These are phyloP conservation scores for Drosophila tsacasi DNA, from an alignment of 1,140 invertebrate genomes.

Conservation along the genomic window DNA sequence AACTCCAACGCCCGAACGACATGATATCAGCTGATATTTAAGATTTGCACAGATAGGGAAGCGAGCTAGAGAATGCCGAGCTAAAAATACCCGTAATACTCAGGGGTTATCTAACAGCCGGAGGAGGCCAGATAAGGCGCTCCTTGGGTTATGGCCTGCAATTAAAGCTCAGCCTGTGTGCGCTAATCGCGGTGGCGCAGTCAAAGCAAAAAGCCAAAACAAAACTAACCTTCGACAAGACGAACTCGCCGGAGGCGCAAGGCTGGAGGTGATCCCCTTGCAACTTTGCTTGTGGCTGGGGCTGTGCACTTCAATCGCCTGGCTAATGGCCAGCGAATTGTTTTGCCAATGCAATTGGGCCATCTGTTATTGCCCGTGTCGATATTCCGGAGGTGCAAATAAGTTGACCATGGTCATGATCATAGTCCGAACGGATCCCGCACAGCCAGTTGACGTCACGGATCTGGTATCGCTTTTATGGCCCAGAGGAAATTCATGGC, in stretches of 20 bases:
- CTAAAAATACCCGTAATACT: slow-evolving; percentile 11
- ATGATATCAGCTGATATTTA: slow-evolving; percentile 43
- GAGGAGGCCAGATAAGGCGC: slow-evolving; percentile 34
- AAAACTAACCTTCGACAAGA: slow-evolving; percentile 73
- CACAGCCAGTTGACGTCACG: slow-evolving; percentile 26
- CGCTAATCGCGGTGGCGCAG: slow-evolving; percentile 18
- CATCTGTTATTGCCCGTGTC: slow-evolving; percentile 15
- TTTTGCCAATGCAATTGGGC: slow-evolving; percentile 20
- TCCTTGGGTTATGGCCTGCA: slow-evolving; percentile 25
- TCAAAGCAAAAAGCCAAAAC: slow-evolving; percentile 33
- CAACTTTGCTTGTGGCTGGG: neutral
- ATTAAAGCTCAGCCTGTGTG: slow-evolving; percentile 29
- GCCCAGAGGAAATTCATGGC: slow-evolving; percentile 17
- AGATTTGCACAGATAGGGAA: slow-evolving; percentile 33
- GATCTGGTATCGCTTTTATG: slow-evolving; percentile 2
- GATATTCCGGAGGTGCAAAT: slow-evolving; percentile 39
- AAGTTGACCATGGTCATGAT: slow-evolving; percentile 65
- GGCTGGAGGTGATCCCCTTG: slow-evolving; percentile 24
- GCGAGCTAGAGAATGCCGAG: slow-evolving; percentile 16
- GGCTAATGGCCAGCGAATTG: slow-evolving; percentile 59
- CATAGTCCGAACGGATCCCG: slow-evolving; percentile 29
- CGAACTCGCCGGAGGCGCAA: slow-evolving; percentile 7
- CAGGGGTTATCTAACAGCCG: slow-evolving; percentile 11
- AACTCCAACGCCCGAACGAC: neutral
- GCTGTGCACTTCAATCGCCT: slow-evolving; percentile 30